phyloP scores from a whole-genome alignment of 2,113 vertebrate species.

The Taurulus bubalis region DNA sequence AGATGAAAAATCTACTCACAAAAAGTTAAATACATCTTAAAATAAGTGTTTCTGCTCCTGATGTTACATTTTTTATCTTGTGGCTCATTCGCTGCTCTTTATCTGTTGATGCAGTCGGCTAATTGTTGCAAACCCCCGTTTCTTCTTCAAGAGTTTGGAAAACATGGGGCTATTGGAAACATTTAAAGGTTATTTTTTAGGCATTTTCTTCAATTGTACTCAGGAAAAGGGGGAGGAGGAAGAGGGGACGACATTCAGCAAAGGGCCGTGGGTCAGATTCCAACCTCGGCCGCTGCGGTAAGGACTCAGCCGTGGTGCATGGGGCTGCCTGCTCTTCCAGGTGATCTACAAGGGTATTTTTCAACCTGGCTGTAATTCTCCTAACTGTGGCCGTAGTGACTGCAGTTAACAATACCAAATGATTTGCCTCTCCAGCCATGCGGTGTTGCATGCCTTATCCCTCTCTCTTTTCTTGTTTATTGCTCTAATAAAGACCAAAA shows the following conservation, averaged over 20 bases:
- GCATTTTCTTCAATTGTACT: neutral
- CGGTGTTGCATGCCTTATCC: neutral
- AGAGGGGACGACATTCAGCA: neutral
- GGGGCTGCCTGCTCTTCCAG: too few species aligned
- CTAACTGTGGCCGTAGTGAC: neutral
- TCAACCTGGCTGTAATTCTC: neutral
- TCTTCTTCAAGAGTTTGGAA: neutral
- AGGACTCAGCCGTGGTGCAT: too few species aligned
- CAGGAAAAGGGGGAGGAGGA: neutral
- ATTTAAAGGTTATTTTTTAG: neutral
- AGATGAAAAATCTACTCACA: neutral
- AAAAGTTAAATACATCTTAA: neutral
- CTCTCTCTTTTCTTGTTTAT: neutral
- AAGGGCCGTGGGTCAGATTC: neutral
- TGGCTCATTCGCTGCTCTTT: neutral
- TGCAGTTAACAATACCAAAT: neutral
- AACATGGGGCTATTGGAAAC: neutral
- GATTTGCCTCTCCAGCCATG: neutral
- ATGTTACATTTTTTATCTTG: neutral
- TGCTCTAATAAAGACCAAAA: neutral
- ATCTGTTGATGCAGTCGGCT: neutral
- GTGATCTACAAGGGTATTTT: neutral
- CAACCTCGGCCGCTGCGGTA: too few species aligned
- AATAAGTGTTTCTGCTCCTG: neutral
- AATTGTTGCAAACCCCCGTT: neutral